Evolutionary conservation across 2,888 invertebrate genomes (phyloP).

Genomic region (Apotomis capreana): DNA sequence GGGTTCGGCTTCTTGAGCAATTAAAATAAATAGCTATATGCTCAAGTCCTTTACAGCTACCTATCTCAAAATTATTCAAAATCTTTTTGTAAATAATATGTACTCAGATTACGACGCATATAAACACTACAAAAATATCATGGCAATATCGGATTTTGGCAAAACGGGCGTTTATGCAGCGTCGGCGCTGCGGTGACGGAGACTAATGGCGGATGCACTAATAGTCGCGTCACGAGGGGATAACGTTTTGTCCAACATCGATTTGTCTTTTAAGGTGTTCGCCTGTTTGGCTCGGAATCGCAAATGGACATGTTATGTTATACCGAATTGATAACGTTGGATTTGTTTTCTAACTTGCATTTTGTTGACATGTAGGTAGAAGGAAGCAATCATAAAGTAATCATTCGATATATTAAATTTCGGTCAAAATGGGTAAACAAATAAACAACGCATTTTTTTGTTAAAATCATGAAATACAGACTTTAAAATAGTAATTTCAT

Average conservation of each 20-base stretch:
- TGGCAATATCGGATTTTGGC: slow-evolving; percentile 15
- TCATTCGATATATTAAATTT: too few relatives aligned
- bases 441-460: too few relatives aligned
- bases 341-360: neutral
- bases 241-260: slow-evolving; percentile 60
- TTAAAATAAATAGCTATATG: neutral
- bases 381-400: neutral
- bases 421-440: too few relatives aligned
- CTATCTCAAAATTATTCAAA: too few relatives aligned
- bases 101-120: neutral
- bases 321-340: slow-evolving; percentile 1
- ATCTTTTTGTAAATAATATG: neutral
- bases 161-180: slow-evolving; percentile 47
- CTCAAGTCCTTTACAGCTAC: too few relatives aligned
- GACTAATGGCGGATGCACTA: slow-evolving; percentile 84
- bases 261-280: slow-evolving; percentile 68
- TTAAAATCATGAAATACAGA: too few relatives aligned
- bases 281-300: slow-evolving; percentile 44
- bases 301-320: slow-evolving; percentile 30
- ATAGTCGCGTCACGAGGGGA: slow-evolving; percentile 80
- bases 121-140: slow-evolving; percentile 12
- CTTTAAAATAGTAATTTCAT: too few relatives aligned
- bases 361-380: neutral
- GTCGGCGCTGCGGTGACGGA: slow-evolving; percentile 76
- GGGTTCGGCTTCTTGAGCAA: too few relatives aligned